These are phyloP conservation scores for Anas platyrhynchos DNA, from an alignment of 2,113 vertebrate genomes.

Conservation along the genomic window DNA sequence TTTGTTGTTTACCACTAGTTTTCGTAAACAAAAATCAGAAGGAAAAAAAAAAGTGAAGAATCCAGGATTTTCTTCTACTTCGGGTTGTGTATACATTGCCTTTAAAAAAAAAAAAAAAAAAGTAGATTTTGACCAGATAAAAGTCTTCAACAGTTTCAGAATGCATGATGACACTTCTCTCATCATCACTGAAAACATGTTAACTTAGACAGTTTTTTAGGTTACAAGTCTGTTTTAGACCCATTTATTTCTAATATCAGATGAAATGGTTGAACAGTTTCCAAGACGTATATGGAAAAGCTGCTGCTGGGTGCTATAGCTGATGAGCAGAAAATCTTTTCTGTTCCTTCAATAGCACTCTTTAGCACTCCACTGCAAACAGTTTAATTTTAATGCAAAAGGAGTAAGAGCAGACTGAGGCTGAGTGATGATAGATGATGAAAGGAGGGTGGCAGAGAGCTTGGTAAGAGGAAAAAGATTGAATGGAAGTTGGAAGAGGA, in stretches of 20 bases:
- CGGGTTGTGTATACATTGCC: not conserved
- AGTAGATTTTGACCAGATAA: not conserved
- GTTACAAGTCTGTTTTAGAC: not conserved
- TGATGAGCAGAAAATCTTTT: not conserved
- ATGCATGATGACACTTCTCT: not conserved
- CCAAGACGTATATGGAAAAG: not conserved
- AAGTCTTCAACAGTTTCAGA: conserved; percentile 10
- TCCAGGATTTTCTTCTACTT: not conserved
- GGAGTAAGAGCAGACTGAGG: not conserved
- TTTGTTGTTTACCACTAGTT: not conserved
- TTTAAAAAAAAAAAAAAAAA: not conserved
- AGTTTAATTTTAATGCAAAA: not conserved
- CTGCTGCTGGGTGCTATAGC: not conserved
- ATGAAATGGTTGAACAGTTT: not conserved
- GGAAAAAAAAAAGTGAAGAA: not conserved
- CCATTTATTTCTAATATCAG: not conserved
- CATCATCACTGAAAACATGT: not conserved
- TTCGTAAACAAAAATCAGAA: not conserved
- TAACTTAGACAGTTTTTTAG: not conserved
- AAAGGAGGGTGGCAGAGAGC: not conserved
- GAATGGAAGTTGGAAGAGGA: not conserved
- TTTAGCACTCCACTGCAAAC: not conserved
- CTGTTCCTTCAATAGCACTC: not conserved
- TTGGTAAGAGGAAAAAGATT: not conserved
- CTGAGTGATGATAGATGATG: not conserved